Percentiles rank a stretch among this genome's conserved stretches.
Conservation (phyloP, 2,113 vertebrate species). For the Bettongia penicillata region DNA sequence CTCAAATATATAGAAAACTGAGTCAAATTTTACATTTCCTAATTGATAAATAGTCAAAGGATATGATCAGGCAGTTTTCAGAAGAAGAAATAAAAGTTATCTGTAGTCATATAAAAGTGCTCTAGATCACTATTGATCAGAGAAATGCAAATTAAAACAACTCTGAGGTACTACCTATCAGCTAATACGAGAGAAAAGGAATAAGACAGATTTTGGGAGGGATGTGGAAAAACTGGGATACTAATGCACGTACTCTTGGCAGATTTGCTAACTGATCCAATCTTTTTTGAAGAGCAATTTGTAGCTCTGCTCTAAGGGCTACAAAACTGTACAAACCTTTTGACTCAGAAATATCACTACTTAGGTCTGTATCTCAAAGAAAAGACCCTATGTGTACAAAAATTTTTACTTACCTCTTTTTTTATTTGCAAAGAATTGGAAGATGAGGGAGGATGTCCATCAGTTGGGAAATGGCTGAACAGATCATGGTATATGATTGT, state of each 20-base stretch:
- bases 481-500: background rate
- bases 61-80: background rate
- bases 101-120: background rate
- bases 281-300: background rate
- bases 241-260: background rate
- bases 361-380: background rate
- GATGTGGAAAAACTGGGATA: background rate
- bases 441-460: background rate
- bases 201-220: background rate
- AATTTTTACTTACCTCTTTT: background rate
- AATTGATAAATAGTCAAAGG: background rate
- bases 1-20: background rate
- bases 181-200: background rate
- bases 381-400: background rate
- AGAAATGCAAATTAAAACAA: background rate
- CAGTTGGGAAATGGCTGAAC: background rate
- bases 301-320: background rate
- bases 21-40: background rate
- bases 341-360: background rate
- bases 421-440: background rate
- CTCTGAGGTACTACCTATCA: background rate
- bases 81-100: background rate
- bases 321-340: background rate
- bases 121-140: background rate
- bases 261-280: background rate